Conservation (phyloP, 2,113 vertebrate species). For the Bucco capensis region DNA sequence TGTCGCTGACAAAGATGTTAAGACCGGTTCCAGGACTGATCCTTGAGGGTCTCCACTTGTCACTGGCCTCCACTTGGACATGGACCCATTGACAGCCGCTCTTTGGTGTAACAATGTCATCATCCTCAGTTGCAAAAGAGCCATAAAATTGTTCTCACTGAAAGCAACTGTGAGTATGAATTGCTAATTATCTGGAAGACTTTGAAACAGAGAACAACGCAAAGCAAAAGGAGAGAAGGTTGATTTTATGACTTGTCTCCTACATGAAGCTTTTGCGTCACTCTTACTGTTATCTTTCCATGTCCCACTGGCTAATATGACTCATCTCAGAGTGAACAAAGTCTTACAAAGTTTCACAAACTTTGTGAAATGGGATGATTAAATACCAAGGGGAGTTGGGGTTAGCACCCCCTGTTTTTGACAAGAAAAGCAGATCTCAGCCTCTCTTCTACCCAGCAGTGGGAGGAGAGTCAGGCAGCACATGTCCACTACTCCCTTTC, state of each 20-base stretch:
- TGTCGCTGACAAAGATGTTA: too few relatives aligned
- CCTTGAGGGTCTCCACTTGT: too few relatives aligned
- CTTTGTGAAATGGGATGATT: neutral
- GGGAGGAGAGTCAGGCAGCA: neutral
- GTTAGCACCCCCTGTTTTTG: neutral
- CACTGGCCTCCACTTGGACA: too few relatives aligned
- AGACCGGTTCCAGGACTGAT: too few relatives aligned
- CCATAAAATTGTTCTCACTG: neutral
- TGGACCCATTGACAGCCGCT: too few relatives aligned
- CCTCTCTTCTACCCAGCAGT: neutral
- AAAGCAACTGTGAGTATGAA: neutral
- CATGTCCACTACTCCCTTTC: rapidly evolving
- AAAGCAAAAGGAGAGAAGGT: slow-evolving; percentile 66
- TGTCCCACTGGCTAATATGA: neutral
- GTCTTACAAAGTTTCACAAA: neutral
- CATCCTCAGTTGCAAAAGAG: neutral
- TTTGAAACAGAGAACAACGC: slow-evolving; percentile 66
- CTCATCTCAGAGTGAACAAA: neutral
- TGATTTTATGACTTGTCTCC: neutral
- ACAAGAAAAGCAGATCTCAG: neutral
- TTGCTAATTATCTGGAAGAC: slow-evolving; percentile 57
- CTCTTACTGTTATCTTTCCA: neutral
- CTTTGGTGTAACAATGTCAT: neutral
- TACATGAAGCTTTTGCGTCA: neutral
- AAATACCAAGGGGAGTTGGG: neutral